Conservation (phyloP, 2,888 invertebrate genomes). For the Anthrax anthrax region DNA sequence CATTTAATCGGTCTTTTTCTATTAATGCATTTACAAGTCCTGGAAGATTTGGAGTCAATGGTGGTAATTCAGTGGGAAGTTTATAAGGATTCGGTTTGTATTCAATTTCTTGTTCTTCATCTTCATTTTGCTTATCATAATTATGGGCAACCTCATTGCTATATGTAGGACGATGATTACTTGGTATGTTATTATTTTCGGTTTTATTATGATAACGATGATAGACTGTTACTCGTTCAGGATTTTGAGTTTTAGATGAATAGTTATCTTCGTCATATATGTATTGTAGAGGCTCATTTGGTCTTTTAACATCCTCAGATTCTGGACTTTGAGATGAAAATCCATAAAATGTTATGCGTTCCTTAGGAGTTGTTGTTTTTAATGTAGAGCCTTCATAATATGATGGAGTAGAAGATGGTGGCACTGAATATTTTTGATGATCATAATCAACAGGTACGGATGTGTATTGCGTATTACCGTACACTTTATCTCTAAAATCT, state of each 20-base stretch:
- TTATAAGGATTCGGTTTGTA: conserved; percentile 38
- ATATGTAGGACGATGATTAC: conserved; percentile 22
- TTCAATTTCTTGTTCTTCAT: conserved; percentile 30
- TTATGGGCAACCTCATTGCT: conserved; percentile 15
- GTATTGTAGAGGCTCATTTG: background rate
- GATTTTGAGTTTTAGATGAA: background rate
- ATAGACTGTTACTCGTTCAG: background rate
- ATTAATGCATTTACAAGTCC: conserved; percentile 46
- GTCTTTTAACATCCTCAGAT: background rate
- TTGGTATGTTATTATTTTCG: conserved; percentile 12
- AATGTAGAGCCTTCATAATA: conserved; percentile 17
- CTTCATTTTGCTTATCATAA: conserved; percentile 23
- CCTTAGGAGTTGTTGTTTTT: conserved; percentile 17
- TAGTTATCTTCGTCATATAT: background rate
- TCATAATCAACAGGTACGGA: conserved; percentile 23
- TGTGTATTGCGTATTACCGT: conserved; percentile 27
- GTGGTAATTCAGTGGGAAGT: conserved; percentile 41
- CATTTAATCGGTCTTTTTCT: conserved; percentile 32
- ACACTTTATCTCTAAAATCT: conserved; percentile 16
- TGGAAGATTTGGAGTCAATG: conserved; percentile 43
- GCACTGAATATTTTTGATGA: conserved; percentile 12
- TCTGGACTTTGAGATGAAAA: background rate
- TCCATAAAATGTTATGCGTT: conserved; percentile 23
- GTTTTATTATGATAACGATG: background rate
- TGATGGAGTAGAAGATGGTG: conserved; percentile 15